Conservation (phyloP, 2,888 invertebrate genomes). For the Rhamphomyia laevipes region DNA sequence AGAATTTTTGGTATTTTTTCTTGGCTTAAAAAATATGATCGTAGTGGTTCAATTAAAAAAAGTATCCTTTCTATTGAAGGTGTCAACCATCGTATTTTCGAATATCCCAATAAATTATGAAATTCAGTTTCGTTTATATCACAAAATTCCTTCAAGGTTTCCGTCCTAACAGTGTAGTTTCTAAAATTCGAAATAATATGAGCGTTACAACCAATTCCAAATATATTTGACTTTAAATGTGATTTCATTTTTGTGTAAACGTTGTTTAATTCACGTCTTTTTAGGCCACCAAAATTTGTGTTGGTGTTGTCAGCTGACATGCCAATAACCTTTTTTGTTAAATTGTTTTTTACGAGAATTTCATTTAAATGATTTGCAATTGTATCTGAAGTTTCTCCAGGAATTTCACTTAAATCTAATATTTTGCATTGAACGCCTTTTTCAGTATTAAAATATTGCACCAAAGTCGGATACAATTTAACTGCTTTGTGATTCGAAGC, state of each 20-base stretch:
- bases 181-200: slow-evolving; percentile 11
- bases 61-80: slow-evolving; percentile 1
- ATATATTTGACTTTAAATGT: not conserved
- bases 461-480: not conserved
- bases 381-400: not conserved
- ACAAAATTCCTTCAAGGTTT: slow-evolving; percentile 2
- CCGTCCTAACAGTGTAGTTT: slow-evolving; percentile 18
- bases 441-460: not conserved
- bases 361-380: not conserved
- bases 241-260: not conserved
- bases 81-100: not conserved
- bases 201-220: not conserved
- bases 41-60: not conserved
- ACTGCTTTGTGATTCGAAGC: not conserved
- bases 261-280: not conserved
- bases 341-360: not conserved
- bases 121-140: not conserved
- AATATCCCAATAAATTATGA: not conserved
- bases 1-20: slow-evolving; percentile 1
- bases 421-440: not conserved
- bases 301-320: not conserved
- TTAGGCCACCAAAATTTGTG: not conserved
- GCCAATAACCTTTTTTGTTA: not conserved
- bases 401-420: not conserved
- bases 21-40: slow-evolving; percentile 1